These are phyloP conservation scores for Lasaia peninsularis DNA, from an alignment of 1,140 invertebrate species.

Conservation along the genomic window DNA sequence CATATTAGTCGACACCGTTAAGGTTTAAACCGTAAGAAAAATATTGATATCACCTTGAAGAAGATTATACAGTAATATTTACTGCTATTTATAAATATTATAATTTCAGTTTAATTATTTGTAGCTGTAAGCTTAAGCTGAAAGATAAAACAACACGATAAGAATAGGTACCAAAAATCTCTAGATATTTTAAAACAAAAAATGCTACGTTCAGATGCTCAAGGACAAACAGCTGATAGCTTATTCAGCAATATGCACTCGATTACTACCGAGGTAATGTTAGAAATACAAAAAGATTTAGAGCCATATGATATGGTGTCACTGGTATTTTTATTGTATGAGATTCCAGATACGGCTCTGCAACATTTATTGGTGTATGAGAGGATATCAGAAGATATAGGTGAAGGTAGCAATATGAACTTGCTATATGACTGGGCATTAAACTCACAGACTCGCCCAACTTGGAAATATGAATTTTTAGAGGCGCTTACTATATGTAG, in stretches of 20 bases:
- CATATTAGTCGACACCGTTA: too few species aligned
- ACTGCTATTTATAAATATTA: too few species aligned
- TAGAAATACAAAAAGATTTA: conserved; percentile 57
- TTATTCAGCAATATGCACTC: conserved; percentile 33
- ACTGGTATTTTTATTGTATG: conserved; percentile 64
- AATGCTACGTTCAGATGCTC: conserved; percentile 41
- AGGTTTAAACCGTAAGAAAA: too few species aligned
- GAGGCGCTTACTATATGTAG: conserved; percentile 60
- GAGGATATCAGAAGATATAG: conserved; percentile 43
- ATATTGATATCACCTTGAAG: too few species aligned
- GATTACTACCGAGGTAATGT: conserved; percentile 45
- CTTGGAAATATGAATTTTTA: conserved; percentile 62
- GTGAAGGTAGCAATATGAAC: conserved; percentile 40
- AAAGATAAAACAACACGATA: background rate
- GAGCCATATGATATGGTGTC: conserved; percentile 55
- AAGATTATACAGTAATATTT: too few species aligned
- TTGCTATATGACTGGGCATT: conserved; percentile 58
- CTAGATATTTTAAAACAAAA: background rate
- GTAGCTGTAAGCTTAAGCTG: too few species aligned
- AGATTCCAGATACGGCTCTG: conserved; percentile 57
- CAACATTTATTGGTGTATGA: conserved; percentile 54
- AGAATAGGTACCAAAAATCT: background rate
- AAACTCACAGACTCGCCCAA: conserved; percentile 38
- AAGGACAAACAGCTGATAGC: conserved; percentile 25
- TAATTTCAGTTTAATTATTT: too few species aligned